Percentiles rank a stretch among this genome's conserved stretches.
Conservation (phyloP, 2,888 invertebrate species). For the Lasioglossum leucozonium region DNA sequence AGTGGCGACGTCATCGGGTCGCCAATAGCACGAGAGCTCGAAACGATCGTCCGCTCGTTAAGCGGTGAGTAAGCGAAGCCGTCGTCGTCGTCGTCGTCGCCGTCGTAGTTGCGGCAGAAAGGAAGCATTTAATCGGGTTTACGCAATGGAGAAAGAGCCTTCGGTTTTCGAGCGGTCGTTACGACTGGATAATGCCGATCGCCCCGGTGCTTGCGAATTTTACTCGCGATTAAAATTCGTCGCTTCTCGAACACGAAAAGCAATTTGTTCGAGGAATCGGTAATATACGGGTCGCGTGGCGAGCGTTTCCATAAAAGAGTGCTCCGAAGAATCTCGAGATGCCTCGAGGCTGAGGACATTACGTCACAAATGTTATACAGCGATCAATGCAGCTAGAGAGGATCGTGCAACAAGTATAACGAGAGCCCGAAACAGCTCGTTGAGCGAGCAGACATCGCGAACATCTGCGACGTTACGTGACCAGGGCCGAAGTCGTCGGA, state of each 20-base stretch:
- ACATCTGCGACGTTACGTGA: slow-evolving; percentile 55
- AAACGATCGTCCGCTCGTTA: slow-evolving; percentile 5
- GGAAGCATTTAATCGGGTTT: slow-evolving; percentile 17
- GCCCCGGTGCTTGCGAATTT: neutral
- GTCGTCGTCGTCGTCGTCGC: neutral
- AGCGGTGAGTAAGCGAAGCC: slow-evolving; percentile 12
- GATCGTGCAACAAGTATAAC: neutral
- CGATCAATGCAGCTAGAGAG: neutral
- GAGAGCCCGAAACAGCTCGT: neutral
- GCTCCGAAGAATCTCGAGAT: too few relatives aligned
- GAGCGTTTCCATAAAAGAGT: too few relatives aligned
- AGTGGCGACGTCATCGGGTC: slow-evolving; percentile 10
- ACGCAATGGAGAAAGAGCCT: slow-evolving; percentile 9
- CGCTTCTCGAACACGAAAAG: neutral
- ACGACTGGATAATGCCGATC: neutral
- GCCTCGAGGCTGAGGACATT: neutral
- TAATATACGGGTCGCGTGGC: too few relatives aligned
- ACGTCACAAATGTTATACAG: neutral
- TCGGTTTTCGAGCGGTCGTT: neutral
- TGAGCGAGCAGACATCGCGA: neutral
- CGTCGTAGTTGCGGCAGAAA: neutral
- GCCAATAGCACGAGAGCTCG: neutral
- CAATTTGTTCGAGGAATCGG: neutral
- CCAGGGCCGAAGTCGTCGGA: slow-evolving; percentile 17
- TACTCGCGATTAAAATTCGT: neutral